Conservation (phyloP, 2,113 vertebrate genomes). For the Syngnathus typhle region DNA sequence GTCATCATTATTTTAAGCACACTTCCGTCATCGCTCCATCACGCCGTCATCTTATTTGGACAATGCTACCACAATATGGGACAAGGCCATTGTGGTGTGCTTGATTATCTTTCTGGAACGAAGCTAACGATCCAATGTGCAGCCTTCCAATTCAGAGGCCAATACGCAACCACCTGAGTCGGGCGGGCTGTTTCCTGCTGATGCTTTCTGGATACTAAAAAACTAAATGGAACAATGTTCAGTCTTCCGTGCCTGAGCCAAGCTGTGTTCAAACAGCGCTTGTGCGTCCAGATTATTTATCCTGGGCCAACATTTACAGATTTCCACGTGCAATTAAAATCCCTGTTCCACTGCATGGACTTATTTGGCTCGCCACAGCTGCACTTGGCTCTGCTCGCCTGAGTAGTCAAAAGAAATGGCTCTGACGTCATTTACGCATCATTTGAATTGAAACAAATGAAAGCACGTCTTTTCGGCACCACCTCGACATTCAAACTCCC, state of each 20-base stretch:
- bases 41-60: no score
- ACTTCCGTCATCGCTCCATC: no score
- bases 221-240: background rate
- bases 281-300: background rate
- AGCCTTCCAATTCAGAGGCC: background rate
- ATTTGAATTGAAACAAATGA: background rate
- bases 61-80: no score
- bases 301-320: background rate
- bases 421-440: background rate
- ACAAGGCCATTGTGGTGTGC: background rate
- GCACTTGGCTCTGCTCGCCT: background rate
- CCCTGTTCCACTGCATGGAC: background rate
- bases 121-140: background rate
- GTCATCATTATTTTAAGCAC: no score
- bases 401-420: background rate
- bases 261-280: slow-evolving; percentile 1
- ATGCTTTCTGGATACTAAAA: background rate
- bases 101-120: background rate
- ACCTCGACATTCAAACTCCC: background rate
- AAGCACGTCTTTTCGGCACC: background rate
- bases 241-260: background rate
- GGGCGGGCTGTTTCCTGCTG: background rate
- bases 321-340: background rate
- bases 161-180: background rate
- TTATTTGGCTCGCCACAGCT: background rate